Base-by-base conservation (phyloP, 2,888 invertebrate genomes). In the Monopis laevigella region DNA sequence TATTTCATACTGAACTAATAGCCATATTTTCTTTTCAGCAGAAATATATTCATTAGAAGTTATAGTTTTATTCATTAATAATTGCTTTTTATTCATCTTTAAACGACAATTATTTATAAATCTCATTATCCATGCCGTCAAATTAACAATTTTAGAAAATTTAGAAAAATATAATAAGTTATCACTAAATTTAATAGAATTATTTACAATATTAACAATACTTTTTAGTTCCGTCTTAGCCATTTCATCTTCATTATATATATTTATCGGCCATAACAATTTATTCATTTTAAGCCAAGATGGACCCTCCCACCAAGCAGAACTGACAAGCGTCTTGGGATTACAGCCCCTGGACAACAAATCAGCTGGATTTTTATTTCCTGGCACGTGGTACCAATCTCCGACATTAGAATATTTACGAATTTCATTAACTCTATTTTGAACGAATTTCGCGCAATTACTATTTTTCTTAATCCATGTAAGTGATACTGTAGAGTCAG, bases 381-480 rank as follows among this genome's bases (percentile, higher is more conserved):
- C 42, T 13, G 38, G 11, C 12, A 42, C n/a, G 16, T 42, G 38
- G 11, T 16, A 10, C 42, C 42, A 42, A 19, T 38, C 29, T 10
- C 28, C 13, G 10, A 10, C 12, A 4, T 38, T 10, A 16, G 38
- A 17, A 3, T 13, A 13, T 26, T 21, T 28, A 10, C 21, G 17
- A n/a, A 42, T 42, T 19, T 42, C 42, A 8, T 30, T 30, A 6
- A 42, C 28, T 38, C 42, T 24, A 38, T 42, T 42, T 11, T 30
- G 38, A 10, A 42, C 42, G 17, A 38, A 42, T 3, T 29, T 29
- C 2, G 24, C 16, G 28, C 36, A 42, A 5, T 39, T 10, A 18
- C 14, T 21, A 3, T 29, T 4, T 11, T 30, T 38, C 10, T 3
- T 24, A 11, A 39, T 39, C 39, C 39, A 39, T 11, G 24, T 8